Base-by-base conservation (phyloP, 2,797 vertebrate genomes). In the Pangasius sanitwongsei region DNA sequence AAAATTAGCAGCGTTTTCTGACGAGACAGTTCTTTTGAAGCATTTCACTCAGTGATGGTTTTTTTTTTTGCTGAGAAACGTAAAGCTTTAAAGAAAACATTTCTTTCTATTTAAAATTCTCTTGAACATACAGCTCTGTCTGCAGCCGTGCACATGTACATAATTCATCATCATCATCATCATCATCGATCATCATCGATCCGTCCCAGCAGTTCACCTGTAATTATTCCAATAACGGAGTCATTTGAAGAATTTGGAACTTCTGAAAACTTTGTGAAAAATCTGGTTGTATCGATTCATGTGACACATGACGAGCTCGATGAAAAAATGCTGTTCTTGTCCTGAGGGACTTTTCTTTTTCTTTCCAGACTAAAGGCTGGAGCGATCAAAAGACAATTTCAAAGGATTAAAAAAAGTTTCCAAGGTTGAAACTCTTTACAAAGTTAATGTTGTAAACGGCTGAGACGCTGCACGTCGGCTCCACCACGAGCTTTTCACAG, bases 201-300 rank as follows among this genome's bases (percentile, higher is more conserved):
- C 20, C 23, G 0, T 1, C 12, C 41, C 65, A 87, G 86, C 57
- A 53, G 70, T 69, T 77, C 61, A 37, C 89, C 86, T 88, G 81
- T 80, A 87, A 83, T 87, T 89, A 90, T 91, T 86, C 77, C 53
- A 1, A 72, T 81, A 53, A 78, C 86, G 41, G 85, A 67, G 87
- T 88, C 87, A 88, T 86, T 34, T 84, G 34, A 81, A 75, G 78
- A 63, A 53, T 63, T 65, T 83, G 61, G 88, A 86, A 77, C 83
- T 87, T 48, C 44, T 48, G 44, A 8, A 8, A 48, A 8, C 67
- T 18, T 85, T 78, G 69, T 88, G 89, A 9, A 15, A 34, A 31
- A 85, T 78, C n/a, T 59, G 48, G 31, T 41, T 50, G 69, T 86
- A 89, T 87, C 55, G 86, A 90, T 89, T 70, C 61, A 15, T 50